Evolutionary conservation across 30 jellyfish, hydroid and myxozoan species (phyloP).

Genomic region (Pseudorhiza aurosa): DNA sequence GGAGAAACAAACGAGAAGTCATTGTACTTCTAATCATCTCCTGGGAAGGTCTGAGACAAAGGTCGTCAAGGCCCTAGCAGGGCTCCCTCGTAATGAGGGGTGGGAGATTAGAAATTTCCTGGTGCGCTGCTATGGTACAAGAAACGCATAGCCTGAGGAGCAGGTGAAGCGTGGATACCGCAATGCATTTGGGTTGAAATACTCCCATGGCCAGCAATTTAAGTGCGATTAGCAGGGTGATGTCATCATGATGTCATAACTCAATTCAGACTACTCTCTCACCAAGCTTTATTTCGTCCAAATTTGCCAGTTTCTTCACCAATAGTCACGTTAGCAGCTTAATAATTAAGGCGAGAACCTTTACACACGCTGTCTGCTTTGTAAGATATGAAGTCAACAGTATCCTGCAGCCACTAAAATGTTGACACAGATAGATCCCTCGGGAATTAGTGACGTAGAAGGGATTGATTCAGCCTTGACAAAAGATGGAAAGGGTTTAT

Average conservation of each 20-base stretch:
- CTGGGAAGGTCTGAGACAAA: conserved; percentile 94
- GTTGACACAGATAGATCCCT: too few species aligned
- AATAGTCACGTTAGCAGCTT: too few species aligned
- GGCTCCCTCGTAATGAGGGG: conserved; percentile 71
- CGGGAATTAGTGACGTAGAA: too few species aligned
- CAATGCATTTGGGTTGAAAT: conserved; percentile 53
- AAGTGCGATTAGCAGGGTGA: conserved; percentile 82
- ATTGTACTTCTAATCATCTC: conserved; percentile 40
- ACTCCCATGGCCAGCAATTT: conserved; percentile 86
- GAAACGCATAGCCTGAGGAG: conserved; percentile 51
- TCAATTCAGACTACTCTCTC: conserved; percentile 90
- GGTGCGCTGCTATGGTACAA: conserved; percentile 61
- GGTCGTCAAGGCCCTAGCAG: conserved; percentile 81
- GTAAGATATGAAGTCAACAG: too few species aligned
- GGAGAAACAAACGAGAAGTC: conserved; percentile 73
- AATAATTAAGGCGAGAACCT: too few species aligned
- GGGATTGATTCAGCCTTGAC: too few species aligned
- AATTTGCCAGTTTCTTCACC: too few species aligned
- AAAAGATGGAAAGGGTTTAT: too few species aligned
- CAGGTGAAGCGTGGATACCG: conserved; percentile 63
- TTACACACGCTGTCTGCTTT: too few species aligned
- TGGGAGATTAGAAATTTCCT: conserved; percentile 79
- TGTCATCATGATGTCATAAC: conserved; percentile 68
- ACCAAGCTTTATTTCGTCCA: too few species aligned
- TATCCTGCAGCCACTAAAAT: too few species aligned